These are phyloP conservation scores for Anisognathus igniventris DNA, from an alignment of 2,797 vertebrate genomes.

Conservation along the genomic window DNA sequence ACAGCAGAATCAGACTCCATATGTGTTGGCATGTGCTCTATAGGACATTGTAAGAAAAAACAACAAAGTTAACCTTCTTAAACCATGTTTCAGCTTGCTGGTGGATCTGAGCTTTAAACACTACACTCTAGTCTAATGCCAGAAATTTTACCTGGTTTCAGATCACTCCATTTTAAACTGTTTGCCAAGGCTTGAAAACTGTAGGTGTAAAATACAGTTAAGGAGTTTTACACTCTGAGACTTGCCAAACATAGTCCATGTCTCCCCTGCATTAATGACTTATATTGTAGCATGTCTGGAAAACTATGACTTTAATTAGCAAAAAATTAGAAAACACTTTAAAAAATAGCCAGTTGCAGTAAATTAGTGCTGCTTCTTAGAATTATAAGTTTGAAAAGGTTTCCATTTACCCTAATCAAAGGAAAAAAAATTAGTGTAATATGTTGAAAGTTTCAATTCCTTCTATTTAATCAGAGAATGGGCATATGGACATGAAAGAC, in stretches of 20 bases:
- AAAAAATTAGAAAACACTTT: background rate
- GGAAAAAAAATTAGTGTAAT: background rate
- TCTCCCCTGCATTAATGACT: background rate
- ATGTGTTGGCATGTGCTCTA: constrained; percentile 26
- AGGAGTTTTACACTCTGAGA: background rate
- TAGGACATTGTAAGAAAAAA: constrained; percentile 49
- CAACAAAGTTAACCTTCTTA: constrained; percentile 40
- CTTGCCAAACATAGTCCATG: constrained; percentile 9
- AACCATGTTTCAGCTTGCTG: constrained; percentile 40
- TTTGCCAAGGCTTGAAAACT: constrained; percentile 33
- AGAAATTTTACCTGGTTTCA: constrained; percentile 41
- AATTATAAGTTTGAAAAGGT: background rate
- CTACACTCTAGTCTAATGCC: constrained; percentile 40
- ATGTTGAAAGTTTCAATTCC: background rate
- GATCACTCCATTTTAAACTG: constrained; percentile 37
- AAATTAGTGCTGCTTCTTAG: background rate
- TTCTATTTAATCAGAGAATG: background rate
- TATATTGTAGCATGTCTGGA: background rate
- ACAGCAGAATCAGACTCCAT: constrained; percentile 43
- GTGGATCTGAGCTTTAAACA: constrained; percentile 39
- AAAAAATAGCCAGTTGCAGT: background rate
- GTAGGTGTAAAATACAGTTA: constrained; percentile 46
- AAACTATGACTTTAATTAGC: background rate
- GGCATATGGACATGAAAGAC: background rate
- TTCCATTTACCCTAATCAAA: background rate